A percentile compares a stretch with the other conserved stretches of the same genome.
Conservation (phyloP, 2,888 invertebrate species). For the Cantharis rufa region DNA sequence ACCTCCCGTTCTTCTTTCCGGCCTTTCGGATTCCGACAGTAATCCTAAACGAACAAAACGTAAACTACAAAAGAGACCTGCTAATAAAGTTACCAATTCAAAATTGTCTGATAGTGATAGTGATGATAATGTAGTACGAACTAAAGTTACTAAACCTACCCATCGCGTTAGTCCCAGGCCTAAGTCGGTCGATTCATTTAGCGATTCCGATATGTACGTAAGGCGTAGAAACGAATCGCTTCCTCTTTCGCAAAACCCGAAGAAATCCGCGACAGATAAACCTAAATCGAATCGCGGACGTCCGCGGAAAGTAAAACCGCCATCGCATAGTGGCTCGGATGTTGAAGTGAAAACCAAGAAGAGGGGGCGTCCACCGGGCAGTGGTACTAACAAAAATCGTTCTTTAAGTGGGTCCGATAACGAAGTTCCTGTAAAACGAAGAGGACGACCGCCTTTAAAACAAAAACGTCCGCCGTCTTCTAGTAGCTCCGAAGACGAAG, state of each 20-base stretch:
- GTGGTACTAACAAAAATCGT: constrained; percentile 37
- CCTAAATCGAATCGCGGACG: constrained; percentile 53
- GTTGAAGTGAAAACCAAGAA: constrained; percentile 48
- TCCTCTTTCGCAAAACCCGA: constrained; percentile 13
- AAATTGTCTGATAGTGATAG: constrained; percentile 47
- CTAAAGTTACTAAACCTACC: constrained; percentile 46
- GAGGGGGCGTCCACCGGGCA: constrained; percentile 40
- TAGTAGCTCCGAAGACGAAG: constrained; percentile 54
- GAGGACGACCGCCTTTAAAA: constrained; percentile 39
- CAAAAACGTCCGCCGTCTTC: constrained; percentile 44
- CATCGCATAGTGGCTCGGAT: constrained; percentile 50
- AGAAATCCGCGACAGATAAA: constrained; percentile 32
- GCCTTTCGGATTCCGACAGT: constrained; percentile 62
- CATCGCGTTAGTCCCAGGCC: constrained; percentile 50
- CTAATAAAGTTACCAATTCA: constrained; percentile 25
- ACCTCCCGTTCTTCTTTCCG: constrained; percentile 58
- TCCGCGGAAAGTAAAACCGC: constrained; percentile 54
- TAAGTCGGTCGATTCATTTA: constrained; percentile 48
- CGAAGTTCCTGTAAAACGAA: constrained; percentile 36
- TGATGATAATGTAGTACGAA: constrained; percentile 41
- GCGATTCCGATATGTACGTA: constrained; percentile 49
- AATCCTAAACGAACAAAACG: constrained; percentile 37
- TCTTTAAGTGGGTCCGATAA: constrained; percentile 46
- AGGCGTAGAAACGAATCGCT: constrained; percentile 17
- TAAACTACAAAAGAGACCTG: constrained; percentile 49